A percentile compares a stretch with the other conserved stretches of the same genome.
Evolutionary conservation across 2,797 vertebrate genomes (phyloP).

Genomic region (Danio aesculapii): DNA sequence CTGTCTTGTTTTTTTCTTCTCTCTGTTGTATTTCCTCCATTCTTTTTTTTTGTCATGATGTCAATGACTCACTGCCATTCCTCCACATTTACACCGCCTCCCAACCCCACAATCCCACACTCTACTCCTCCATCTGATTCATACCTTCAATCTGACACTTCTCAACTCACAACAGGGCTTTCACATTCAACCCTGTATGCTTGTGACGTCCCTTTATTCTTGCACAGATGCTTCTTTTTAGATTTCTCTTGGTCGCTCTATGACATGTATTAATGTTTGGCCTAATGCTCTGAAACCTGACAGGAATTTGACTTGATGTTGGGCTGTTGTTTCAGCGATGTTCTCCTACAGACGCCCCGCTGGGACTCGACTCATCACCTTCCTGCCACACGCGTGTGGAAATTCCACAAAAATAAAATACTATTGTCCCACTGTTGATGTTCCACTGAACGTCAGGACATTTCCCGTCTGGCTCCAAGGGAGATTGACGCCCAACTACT

Average conservation of each 20-base stretch:
- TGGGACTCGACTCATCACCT: slow-evolving; percentile 68
- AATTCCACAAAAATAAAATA: slow-evolving; percentile 68
- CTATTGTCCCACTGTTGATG: slow-evolving; percentile 58
- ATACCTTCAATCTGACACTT: slow-evolving; percentile 56
- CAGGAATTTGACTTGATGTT: slow-evolving; percentile 39
- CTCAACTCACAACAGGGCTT: slow-evolving; percentile 14
- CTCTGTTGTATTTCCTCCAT: slow-evolving; percentile 11
- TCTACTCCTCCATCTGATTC: slow-evolving; percentile 71
- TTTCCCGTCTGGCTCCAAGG: slow-evolving; percentile 30
- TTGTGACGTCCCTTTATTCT: slow-evolving; percentile 20
- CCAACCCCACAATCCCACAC: slow-evolving; percentile 31
- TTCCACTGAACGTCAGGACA: slow-evolving; percentile 54
- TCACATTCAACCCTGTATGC: slow-evolving; percentile 2
- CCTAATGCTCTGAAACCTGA: slow-evolving; percentile 22
- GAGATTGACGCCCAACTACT: slow-evolving; percentile 17
- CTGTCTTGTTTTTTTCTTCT: slow-evolving; percentile 2
- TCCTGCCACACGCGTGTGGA: slow-evolving; percentile 75
- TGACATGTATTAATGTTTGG: slow-evolving; percentile 8
- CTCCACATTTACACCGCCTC: slow-evolving; percentile 44
- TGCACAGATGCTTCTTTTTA: slow-evolving; percentile 25
- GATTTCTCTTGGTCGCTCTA: slow-evolving; percentile 13
- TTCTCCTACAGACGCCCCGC: neutral
- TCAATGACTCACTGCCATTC: slow-evolving; percentile 41
- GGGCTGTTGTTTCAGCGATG: slow-evolving; percentile 37
- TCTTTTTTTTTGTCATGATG: slow-evolving; percentile 15